A percentile compares a stretch with the other conserved stretches of the same genome.
phyloP scores from a whole-genome alignment of 2,888 invertebrate species.

The Cryptus viduatorius region DNA sequence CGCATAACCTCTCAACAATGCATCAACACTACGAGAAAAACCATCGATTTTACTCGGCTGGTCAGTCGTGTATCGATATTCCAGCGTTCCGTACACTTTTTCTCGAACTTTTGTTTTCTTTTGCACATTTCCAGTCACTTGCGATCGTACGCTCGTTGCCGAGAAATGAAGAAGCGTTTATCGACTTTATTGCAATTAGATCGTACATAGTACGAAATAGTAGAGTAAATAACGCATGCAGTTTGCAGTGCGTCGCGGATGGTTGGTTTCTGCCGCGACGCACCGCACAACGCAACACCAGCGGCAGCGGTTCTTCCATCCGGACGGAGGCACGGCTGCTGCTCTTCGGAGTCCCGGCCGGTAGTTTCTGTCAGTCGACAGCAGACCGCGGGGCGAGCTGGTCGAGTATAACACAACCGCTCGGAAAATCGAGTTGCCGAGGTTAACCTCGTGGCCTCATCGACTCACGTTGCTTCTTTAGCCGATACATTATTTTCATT shows the following conservation, averaged over 20 bases:
- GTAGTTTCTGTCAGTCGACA: constrained; percentile 82
- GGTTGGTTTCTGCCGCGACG: constrained; percentile 29
- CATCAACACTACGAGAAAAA: too few species aligned
- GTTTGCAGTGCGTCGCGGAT: constrained; percentile 38
- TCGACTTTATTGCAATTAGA: background rate
- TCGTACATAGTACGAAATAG: background rate
- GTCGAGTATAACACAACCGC: constrained; percentile 72
- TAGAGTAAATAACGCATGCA: background rate
- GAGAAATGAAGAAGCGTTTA: background rate
- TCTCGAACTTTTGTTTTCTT: too few species aligned
- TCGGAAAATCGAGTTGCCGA: constrained; percentile 54
- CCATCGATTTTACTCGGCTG: too few species aligned
- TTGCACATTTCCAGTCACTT: too few species aligned
- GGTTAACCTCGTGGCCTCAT: constrained; percentile 39
- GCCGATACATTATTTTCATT: constrained; percentile 23
- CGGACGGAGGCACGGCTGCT: constrained; percentile 70
- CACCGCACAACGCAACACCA: constrained; percentile 11
- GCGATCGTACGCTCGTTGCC: background rate
- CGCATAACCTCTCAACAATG: too few species aligned
- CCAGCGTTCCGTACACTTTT: too few species aligned
- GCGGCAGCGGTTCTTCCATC: constrained; percentile 69
- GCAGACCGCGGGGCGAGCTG: constrained; percentile 80
- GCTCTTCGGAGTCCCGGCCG: constrained; percentile 75
- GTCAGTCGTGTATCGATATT: too few species aligned
- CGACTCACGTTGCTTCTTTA: constrained; percentile 49